phyloP scores from a whole-genome alignment of 2,888 invertebrate species.

The Spatulosminthurus flaviceps region DNA sequence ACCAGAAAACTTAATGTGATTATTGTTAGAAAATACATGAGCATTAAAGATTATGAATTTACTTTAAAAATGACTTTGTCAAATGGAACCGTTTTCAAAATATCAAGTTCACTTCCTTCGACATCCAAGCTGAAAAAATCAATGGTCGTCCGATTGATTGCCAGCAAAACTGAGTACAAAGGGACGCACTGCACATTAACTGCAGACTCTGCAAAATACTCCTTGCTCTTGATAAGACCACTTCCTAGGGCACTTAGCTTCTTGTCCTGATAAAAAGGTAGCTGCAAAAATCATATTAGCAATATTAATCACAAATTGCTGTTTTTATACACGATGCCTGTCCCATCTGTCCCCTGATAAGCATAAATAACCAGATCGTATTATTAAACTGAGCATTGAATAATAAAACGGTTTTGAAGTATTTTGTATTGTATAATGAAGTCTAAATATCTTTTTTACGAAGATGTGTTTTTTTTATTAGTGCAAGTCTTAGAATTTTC shows the following conservation, averaged over 20 bases:
- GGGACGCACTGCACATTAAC: constrained; percentile 65
- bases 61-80: constrained; percentile 65
- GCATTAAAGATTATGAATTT: neutral
- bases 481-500: too few species aligned
- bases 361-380: neutral
- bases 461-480: too few species aligned
- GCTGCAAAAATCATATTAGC: constrained; percentile 26
- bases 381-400: too few species aligned
- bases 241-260: constrained; percentile 34
- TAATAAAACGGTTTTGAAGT: too few species aligned
- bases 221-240: constrained; percentile 43
- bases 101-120: constrained; percentile 66
- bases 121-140: constrained; percentile 67
- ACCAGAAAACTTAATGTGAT: too few species aligned
- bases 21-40: too few species aligned
- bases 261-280: constrained; percentile 44
- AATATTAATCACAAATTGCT: too few species aligned
- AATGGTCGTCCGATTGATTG: constrained; percentile 65
- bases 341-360: too few species aligned
- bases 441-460: too few species aligned
- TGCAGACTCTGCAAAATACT: constrained; percentile 27
- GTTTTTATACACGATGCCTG: too few species aligned
- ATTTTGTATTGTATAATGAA: too few species aligned
- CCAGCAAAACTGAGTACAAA: constrained; percentile 65
- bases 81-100: constrained; percentile 66